These are phyloP conservation scores for Hydrochoerus hydrochaeris DNA, from an alignment of 2,113 vertebrate genomes.

Conservation along the genomic window DNA sequence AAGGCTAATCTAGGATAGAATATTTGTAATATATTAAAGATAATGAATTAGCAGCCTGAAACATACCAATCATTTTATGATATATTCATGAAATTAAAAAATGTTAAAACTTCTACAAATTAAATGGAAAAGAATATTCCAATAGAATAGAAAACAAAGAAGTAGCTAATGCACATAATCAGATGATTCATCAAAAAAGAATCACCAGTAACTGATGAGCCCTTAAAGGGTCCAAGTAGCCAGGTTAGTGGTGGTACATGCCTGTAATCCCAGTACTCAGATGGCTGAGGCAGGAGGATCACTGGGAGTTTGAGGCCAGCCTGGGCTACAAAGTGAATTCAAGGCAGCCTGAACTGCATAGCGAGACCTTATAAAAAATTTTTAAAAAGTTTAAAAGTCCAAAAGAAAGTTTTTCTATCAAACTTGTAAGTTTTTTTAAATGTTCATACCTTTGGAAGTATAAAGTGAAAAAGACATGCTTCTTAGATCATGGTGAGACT, in stretches of 20 bases:
- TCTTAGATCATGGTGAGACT: not conserved
- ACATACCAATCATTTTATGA: slow-evolving; percentile 12
- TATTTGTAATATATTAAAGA: slow-evolving; percentile 44
- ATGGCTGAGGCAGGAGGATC: not conserved
- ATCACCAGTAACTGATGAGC: not conserved
- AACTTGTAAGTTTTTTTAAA: not conserved
- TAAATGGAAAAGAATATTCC: not conserved
- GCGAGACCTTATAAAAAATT: too few species aligned
- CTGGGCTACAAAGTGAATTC: not conserved
- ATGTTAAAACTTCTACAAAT: slow-evolving; percentile 14
- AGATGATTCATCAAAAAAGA: slow-evolving; percentile 20
- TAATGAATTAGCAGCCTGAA: not conserved
- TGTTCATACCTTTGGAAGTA: not conserved
- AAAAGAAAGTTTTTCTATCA: slow-evolving; percentile 30
- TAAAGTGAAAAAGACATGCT: not conserved
- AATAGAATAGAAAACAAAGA: not conserved
- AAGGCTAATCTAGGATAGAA: slow-evolving; percentile 19
- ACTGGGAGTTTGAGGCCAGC: not conserved
- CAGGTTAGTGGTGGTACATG: not conserved
- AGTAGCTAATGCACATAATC: not conserved
- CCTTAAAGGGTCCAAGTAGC: not conserved
- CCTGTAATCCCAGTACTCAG: not conserved
- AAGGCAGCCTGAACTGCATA: not conserved
- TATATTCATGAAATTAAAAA: not conserved
- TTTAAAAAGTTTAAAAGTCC: too few species aligned